Evolutionary conservation across 2,888 invertebrate genomes (phyloP), one percentile per base, ranked within the genome.

Genomic region (Adineta ricciae): DNA sequence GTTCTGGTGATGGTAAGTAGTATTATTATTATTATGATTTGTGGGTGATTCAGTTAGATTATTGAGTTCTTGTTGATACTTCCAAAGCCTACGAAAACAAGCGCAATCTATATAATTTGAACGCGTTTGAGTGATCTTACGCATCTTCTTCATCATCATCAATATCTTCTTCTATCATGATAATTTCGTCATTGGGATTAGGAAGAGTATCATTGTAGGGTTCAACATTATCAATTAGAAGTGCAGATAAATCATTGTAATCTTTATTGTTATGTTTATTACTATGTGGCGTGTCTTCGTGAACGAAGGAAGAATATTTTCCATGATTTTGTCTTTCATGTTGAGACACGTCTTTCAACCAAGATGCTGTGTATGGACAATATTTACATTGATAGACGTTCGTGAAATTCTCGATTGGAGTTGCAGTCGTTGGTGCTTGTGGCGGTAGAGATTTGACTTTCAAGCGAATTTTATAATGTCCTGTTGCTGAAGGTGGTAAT

Each of bases 141-240:
- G 64, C 64, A 24, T 78, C 78, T n/a, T 78, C 78, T 78, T 78
- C 78, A 41, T 78, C 78, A n/a, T 78, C 78, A 41, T 41, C 78
- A 21, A 78, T 41, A 41, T 78, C 41, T 41, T 78, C 78, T 41
- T 78, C 78, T 41, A 41, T 78, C 41, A 78, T n/a, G 41, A 78
- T 41, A 24, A n/a, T 41, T 1, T 41, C 78, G 41, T 78, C 41
- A 41, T 8, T 78, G 38, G 19, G 21, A 78, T 78, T 41, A 41
- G 78, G 78, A 78, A 78, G 41, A 41, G 41, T 5, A 14, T 78
- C 78, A 41, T 36, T 36, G 3, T 78, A 78, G 21, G 41, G 14
- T 38, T 78, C 19, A 21, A 24, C 32, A 64, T 64, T 64, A 64
- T 64, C 64, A 64, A 64, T 64, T 64, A 64, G 32, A 19, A 64